A percentile compares a stretch with the other conserved stretches of the same genome.
Evolutionary conservation across 1,140 invertebrate species (phyloP).

Genomic region (Drosophila sturtevanti): DNA sequence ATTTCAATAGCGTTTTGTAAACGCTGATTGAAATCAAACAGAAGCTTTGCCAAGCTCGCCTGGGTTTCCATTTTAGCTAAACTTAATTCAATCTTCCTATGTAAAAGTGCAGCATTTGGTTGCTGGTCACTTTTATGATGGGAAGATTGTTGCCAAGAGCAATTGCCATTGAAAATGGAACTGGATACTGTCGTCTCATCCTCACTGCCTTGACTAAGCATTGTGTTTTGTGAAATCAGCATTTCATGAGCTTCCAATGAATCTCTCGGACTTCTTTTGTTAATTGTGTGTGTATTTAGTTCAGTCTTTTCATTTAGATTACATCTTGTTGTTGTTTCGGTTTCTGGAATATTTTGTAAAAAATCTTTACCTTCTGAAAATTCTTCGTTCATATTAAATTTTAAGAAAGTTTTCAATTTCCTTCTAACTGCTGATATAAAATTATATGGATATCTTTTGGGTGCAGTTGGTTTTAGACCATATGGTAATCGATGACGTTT

Average conservation of each 20-base stretch:
- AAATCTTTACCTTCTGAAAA: neutral
- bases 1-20: conserved; percentile 4
- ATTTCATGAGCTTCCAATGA: neutral
- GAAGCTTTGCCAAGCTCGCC: neutral
- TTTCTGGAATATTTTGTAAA: neutral
- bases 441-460: neutral
- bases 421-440: neutral
- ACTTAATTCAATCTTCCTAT: neutral
- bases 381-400: neutral
- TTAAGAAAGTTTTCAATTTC: neutral
- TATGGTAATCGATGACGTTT: neutral
- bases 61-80: neutral
- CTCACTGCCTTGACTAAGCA: neutral
- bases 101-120: neutral
- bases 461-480: neutral
- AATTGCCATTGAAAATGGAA: neutral
- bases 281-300: neutral
- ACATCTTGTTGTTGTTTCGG: neutral
- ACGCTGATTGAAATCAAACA: conserved; percentile 1
- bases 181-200: neutral
- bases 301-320: neutral
- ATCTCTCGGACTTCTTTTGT: neutral
- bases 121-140: neutral
- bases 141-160: neutral
- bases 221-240: conserved; percentile 3